Base-by-base conservation (phyloP, 2,797 vertebrate genomes). In the Falco peregrinus region DNA sequence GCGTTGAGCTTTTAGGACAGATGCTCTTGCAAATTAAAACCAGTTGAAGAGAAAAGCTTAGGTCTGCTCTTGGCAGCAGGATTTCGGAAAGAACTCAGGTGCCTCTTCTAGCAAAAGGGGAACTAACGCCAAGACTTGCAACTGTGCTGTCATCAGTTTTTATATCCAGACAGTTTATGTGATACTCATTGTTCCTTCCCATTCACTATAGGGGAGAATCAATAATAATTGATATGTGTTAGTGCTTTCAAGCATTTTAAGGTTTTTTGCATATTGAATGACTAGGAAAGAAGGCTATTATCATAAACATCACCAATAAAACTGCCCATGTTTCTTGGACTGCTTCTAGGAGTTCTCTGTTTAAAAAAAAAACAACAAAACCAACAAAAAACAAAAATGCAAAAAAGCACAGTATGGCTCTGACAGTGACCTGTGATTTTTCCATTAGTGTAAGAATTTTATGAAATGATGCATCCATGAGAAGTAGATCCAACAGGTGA, bases 21-120 rank as follows among this genome's bases (percentile, higher is more conserved):
- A 81, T 54, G 37, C 53, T 92, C 51, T 75, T 78, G 43, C 43
- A 85, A 92, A 92, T 83, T 91, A 79, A 82, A 79, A 84, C 63
- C 63, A 82, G 56, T 54, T 82, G 53, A 88, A 33, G 13, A 70
- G 67, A 87, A 89, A 63, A 71, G 48, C 65, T 94, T 89, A 54
- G 48, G 63, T 79, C 78, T 95, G 89, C 84, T 95, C 50, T 85
- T 90, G 89, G 83, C 85, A 87, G 79, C 1, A 39, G 21, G 53
- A 60, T 84, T 92, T 87, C 24, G 2, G 71, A 82, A 84, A 65
- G 80, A 84, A 59, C 26, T 88, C 45, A 53, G 67, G 35, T 20
- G 64, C 56, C 74, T 68, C 71, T 94, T 91, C 86, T 89, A 95
- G 77, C 71, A 91, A 84, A 94, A 84, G 54, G 20, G 26, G 65